Base-by-base conservation (phyloP, 1,140 invertebrate species). In the Plodia interpunctella region DNA sequence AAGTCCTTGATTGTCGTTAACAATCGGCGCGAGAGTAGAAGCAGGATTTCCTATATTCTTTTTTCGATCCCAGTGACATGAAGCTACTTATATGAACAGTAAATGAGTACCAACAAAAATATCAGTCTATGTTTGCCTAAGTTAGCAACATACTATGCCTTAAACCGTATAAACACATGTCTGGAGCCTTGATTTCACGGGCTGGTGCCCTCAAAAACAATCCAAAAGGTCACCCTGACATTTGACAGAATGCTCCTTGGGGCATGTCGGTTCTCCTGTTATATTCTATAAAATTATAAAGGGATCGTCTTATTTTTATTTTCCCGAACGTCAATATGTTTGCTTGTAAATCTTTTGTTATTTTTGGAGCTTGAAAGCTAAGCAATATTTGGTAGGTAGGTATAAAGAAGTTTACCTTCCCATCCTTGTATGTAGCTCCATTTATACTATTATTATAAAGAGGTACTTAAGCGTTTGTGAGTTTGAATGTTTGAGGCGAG, bases 161-260 rank as follows among this genome's bases (percentile, higher is more conserved):
- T 1, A 32, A 32, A 32, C 11, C 4, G 30, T 32, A 75, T 73
- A 78, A 77, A 72, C 73, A 77, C 74, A 75, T 75, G 70, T 61
- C 30, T 32, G 30, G 8, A 32, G 63, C 65, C 68, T 74, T 78
- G 78, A 87, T 87, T 87, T 87, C 74, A 86, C 83, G 84, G 81
- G 72, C 72, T 76, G 76, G 55, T 67, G 74, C 65, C 53, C 65
- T 55, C 70, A 74, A 79, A 83, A 83, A 82, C 82, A 85, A 86
- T 80, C 77, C 62, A 64, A 83, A 86, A 86, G 81, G 82, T 72
- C 77, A 72, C 52, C 73, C 68, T 83, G 84, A 82, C 81, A 86
- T 87, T 86, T 87, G 84, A 87, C 85, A 83, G 75, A 83, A 80
- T 76, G 72, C 70, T 78, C 74, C 63, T 75, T 67, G 68, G 72